Evolutionary conservation across 2,888 invertebrate genomes (phyloP).

Genomic region (Drosophila greeni): DNA sequence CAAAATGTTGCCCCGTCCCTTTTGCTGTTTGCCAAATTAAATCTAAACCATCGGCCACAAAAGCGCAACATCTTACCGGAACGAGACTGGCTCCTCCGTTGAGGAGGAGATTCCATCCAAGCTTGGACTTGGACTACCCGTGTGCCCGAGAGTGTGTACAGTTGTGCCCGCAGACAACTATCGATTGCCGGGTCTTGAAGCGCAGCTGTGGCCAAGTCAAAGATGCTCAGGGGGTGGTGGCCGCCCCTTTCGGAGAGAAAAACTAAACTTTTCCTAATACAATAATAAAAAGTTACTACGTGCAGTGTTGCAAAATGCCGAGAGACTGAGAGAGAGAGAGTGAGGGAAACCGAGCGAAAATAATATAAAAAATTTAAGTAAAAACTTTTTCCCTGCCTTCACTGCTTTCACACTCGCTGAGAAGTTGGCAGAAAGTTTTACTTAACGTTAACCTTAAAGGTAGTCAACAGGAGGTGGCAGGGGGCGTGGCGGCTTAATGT

Average conservation of each 20-base stretch:
- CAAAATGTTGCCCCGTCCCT: conserved; percentile 44
- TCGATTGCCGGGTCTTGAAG: conserved; percentile 35
- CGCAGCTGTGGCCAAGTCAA: conserved; percentile 43
- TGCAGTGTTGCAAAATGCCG: conserved; percentile 53
- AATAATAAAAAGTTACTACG: conserved; percentile 70
- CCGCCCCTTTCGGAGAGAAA: conserved; percentile 13
- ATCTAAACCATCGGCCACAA: conserved; percentile 47
- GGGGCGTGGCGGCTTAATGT: conserved; percentile 51
- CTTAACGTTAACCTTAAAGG: conserved; percentile 61
- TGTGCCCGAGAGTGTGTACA: conserved; percentile 33
- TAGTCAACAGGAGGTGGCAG: conserved; percentile 17
- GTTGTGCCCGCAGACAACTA: conserved; percentile 46
- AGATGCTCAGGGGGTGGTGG: conserved; percentile 21
- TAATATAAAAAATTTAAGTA: conserved; percentile 60
- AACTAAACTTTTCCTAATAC: conserved; percentile 67
- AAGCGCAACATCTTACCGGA: conserved; percentile 33
- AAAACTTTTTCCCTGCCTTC: conserved; percentile 48
- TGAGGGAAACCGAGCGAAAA: conserved; percentile 14
- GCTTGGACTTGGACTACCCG: conserved; percentile 8
- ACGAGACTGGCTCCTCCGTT: conserved; percentile 5
- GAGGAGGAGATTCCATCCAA: not conserved
- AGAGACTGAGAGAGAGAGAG: conserved; percentile 1
- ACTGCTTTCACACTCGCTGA: conserved; percentile 34
- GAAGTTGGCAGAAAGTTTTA: conserved; percentile 59
- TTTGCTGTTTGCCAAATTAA: conserved; percentile 49